Evolutionary conservation across 2,888 invertebrate species (phyloP), one percentile per base, ranked within the genome.

Genomic region (Pristionchus entomophagus): DNA sequence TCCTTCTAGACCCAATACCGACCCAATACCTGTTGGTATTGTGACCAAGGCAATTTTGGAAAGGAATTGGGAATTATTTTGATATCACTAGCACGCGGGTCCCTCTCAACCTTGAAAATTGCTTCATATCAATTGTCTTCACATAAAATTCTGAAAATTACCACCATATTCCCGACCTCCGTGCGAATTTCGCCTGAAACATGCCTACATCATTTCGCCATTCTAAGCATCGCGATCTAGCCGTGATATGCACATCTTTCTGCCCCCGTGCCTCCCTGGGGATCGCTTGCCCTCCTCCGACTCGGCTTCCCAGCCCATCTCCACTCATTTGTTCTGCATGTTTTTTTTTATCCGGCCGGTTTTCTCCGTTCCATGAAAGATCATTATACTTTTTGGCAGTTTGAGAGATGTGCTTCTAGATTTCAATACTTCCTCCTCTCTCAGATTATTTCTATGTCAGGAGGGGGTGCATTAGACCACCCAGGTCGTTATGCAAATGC

Each of bases 401-500:
- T n/a, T 65, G 65, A 45, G 41, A 10, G 12, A 45, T 73, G n/a
- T 12, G n/a, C 41, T 10, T n/a, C n/a, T 12, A 45, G 73, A 73
- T 73, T 73, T 41, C 41, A 22, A n/a, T 73, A 26, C 41, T 73
- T 45, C 41, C 73, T 41, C 10, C 73, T 69, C 38, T 5, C 38
- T 35, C 0, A n/a, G n/a, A n/a, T n/a, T n/a, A n/a, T n/a, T n/a
- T n/a, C n/a, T n/a, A n/a, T n/a, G n/a, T n/a, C n/a, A n/a, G n/a
- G n/a, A n/a, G n/a, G n/a, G n/a, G n/a, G n/a, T n/a, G n/a, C n/a
- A n/a, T n/a, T n/a, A n/a, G n/a, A n/a, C n/a, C n/a, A 78, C 45
- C 38, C 45, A 17, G 22, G 69, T 73, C 73, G 73, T 73, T 73
- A 73, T 73, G 73, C 73, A 73, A 73, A 73, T 73, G 22, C 38